Evolutionary conservation across 2,888 invertebrate species (phyloP), one percentile per base, ranked within the genome.

Genomic region (Buathra laborator): DNA sequence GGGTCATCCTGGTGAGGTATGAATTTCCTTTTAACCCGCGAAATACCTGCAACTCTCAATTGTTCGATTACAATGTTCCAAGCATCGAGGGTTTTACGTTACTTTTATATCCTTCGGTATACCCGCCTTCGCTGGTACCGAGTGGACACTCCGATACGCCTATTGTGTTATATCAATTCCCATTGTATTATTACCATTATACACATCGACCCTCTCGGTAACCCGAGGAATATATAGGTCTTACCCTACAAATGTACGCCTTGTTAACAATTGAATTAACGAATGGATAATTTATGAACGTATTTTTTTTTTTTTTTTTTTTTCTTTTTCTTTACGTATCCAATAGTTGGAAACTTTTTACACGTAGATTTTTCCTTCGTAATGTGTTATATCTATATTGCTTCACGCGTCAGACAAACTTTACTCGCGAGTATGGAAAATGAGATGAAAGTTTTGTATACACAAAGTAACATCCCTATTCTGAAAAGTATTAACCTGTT

Each of bases 401-500:
- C 37, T 37, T 37, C 37, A 9, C 37, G 37, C 37, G 37, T 37
- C 37, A 37, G 37, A 9, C 19, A 19, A 16, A 16, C 16, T 10
- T 53, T 53, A 7, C 5, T n/a, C n/a, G 51, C 14, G 51, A 51
- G 51, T 51, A n/a, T 51, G 14, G 48, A 48, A 3, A n/a, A 48
- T 5, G 53, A 19, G 19, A 53, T 53, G 9, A 19, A 53, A 53
- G 53, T 53, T 53, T 53, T 19, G 53, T 16, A 7, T 2, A 19
- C 19, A n/a, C 19, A 56, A 43, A 4, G 7, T 66, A 19, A 19
- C 7, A 37, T 66, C 19, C 37, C 43, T 14, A 10, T 62, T 62
- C 37, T 75, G 70, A 16, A 66, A 76, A 76, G 64, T 64, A 81
- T 71, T 71, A 64, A 72, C 77, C 64, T 70, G 76, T 53, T 76